Percentiles rank a stretch among this genome's conserved stretches.
phyloP scores from a whole-genome alignment of 2,888 invertebrate species.

The Spodoptera littoralis region DNA sequence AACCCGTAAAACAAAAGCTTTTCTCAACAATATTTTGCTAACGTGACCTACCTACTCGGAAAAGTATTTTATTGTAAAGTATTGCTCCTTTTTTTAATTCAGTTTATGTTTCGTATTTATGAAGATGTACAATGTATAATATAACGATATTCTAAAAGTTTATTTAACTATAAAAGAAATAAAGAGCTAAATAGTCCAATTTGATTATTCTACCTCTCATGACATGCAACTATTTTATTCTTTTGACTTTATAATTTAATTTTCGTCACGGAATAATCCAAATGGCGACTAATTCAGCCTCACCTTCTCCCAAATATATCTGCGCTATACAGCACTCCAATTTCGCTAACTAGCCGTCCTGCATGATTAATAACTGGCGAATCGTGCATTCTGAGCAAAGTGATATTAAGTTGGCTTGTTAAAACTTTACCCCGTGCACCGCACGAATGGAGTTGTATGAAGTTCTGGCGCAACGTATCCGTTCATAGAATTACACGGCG shows the following conservation, averaged over 20 bases:
- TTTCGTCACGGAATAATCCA: conserved; percentile 6
- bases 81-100: not conserved
- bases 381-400: conserved; percentile 85
- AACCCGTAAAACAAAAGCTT: not conserved
- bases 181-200: not conserved
- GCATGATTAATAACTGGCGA: conserved; percentile 87
- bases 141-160: too few relatives aligned
- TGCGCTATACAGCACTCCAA: conserved; percentile 76
- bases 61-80: too few relatives aligned
- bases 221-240: not conserved
- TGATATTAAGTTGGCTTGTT: conserved; percentile 89
- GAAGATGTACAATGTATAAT: too few relatives aligned
- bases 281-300: conserved; percentile 48
- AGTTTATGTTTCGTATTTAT: too few relatives aligned
- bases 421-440: conserved; percentile 84
- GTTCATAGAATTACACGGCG: conserved; percentile 73
- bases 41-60: not conserved
- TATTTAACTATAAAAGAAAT: not conserved
- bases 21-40: not conserved
- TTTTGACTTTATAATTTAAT: conserved; percentile 1
- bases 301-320: conserved; percentile 63
- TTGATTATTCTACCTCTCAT: not conserved
- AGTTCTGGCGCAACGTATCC: conserved; percentile 73
- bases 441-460: conserved; percentile 79
- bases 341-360: conserved; percentile 85